These are phyloP conservation scores for Neodiprion pinetum DNA, from an alignment of 1,140 invertebrate genomes.

Conservation along the genomic window DNA sequence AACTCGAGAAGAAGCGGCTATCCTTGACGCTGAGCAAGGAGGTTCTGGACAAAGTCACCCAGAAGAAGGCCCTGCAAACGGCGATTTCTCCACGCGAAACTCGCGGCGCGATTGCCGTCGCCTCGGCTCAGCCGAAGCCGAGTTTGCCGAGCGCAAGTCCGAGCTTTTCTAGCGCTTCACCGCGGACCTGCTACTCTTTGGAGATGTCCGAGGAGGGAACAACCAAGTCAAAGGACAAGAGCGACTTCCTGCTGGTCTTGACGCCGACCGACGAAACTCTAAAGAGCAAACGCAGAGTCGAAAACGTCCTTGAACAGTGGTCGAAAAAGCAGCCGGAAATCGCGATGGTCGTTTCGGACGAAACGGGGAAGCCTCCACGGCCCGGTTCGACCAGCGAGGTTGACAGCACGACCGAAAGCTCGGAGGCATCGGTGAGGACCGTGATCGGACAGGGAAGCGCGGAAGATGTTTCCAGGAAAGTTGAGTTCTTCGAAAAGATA, in stretches of 20 bases:
- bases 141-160: constrained; percentile 18
- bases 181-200: constrained; percentile 64
- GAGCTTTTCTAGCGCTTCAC: constrained; percentile 49
- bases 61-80: constrained; percentile 58
- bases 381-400: constrained; percentile 65
- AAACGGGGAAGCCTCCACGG: constrained; percentile 39
- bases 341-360: constrained; percentile 39
- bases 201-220: constrained; percentile 58
- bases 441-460: constrained; percentile 63
- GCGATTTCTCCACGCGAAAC: constrained; percentile 69
- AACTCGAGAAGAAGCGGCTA: constrained; percentile 75
- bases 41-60: constrained; percentile 68
- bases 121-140: constrained; percentile 57
- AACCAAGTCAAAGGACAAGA: constrained; percentile 44
- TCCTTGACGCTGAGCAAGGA: constrained; percentile 77
- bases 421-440: constrained; percentile 72
- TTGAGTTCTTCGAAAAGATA: constrained; percentile 80
- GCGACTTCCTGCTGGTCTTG: constrained; percentile 62
- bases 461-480: constrained; percentile 73
- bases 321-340: constrained; percentile 46
- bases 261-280: constrained; percentile 53
- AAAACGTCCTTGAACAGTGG: constrained; percentile 61
- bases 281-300: constrained; percentile 52
- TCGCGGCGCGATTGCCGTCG: constrained; percentile 68
- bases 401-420: constrained; percentile 69